Base-by-base conservation (phyloP, 2,888 invertebrate species). In the Polydrusus pterygomalis region DNA sequence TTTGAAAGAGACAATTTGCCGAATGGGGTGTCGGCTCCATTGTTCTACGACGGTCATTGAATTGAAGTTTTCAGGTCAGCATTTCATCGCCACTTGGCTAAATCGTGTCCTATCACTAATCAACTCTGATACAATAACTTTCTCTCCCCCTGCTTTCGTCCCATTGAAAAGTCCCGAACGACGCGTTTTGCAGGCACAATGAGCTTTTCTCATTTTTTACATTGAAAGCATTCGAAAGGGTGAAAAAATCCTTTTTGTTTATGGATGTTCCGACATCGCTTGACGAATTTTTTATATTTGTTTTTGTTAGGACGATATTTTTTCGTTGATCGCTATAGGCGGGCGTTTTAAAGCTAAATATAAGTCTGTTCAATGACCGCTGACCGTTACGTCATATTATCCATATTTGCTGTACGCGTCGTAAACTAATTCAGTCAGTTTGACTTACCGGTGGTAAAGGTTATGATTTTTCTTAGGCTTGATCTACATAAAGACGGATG, bases 81-180 rank as follows among this genome's bases (percentile, higher is more conserved):
- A 82, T 83, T 83, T 82, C 82, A 80, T 82, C 81, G 80, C 79
- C 81, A 79, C 81, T 80, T 81, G 79, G 79, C 77, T 78, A 79
- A 80, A 82, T 82, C 84, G 84, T 84, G 84, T 83, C 81, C 78
- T 84, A 84, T 84, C 84, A 80, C 79, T 78, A 83, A 77, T 77
- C 77, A 77, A 77, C 77, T 76, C 56, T 20, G 69, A 70, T 77
- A 77, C 77, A 77, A 77, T 69, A 77, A 75, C 75, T 72, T 75
- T 75, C 74, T 74, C 78, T 64, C 71, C 68, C 74, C 74, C 70
- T 65, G 69, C 73, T 73, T 77, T 78, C 74, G 69, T 69, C 74
- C 70, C 72, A 75, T 75, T 78, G 70, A 74, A 71, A 69, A 74
- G 63, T 70, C 62, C 56, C 70, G 70, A 65, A 45, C 43, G 74